Base-by-base conservation (phyloP, 35 echinoderm and acorn worm species). In the Diadema setosum region DNA sequence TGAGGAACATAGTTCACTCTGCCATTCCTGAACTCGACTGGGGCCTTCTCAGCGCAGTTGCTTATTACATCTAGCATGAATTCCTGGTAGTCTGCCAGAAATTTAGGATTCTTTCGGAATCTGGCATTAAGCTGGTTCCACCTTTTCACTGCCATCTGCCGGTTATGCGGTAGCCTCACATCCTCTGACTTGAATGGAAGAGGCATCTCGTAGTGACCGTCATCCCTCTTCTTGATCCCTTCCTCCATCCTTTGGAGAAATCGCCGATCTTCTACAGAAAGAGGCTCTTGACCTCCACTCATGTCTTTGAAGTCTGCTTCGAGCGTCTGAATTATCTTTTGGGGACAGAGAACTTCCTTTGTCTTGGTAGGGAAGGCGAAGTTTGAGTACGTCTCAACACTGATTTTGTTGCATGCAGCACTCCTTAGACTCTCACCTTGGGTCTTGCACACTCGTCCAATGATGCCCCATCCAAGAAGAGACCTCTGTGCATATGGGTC, bases 1-100 rank as follows among this genome's bases (percentile, higher is more conserved):
- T 91, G 93, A 4, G 93, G 88, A 37, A 94, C 65, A 58, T 95
- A 95, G 83, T 84, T 87, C 3, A 83, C 74, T 48, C 65, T 75
- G n/a, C 61, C 65, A 21, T 49, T 26, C 42, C 43, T 46, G 20
- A 11, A 44, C 17, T 16, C 36, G 39, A 29, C 41, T 16, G 84
- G 84, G 14, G 86, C 90, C 32, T n/a, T 6, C 46, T 92, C 90
- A 23, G 90, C 90, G 45, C 70, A 92, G 4, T 42, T 36, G 3
- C 9, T 18, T 21, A 87, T 42, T 20, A 87, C 83, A 11, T 82
- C 90, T 3, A 84, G 26, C 73, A 92, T 92, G 41, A 92, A 82
- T 2, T 55, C 23, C 26, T 16, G 11, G 46, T 92, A 92, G 15
- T 92, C 57, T 31, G 50, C 33, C n/a, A 56, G 21, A 44, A 60